phyloP scores from a whole-genome alignment of 2,888 invertebrate species.

The Idaea dimidiata region DNA sequence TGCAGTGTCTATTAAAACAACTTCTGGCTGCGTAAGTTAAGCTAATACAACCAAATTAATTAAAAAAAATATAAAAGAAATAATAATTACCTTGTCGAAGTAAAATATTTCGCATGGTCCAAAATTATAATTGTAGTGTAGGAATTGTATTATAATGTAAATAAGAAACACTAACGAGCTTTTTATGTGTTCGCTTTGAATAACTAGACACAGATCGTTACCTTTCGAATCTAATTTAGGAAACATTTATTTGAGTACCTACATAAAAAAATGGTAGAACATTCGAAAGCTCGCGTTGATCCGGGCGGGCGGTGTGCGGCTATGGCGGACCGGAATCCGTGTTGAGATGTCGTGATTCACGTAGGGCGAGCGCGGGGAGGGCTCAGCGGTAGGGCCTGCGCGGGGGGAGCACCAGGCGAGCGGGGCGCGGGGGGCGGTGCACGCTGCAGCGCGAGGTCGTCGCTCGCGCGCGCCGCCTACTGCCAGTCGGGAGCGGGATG shows the following conservation, averaged over 20 bases:
- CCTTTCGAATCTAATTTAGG: slow-evolving; percentile 5
- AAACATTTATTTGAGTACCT: slow-evolving; percentile 8
- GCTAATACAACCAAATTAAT: background rate
- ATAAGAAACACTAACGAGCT: slow-evolving; percentile 38
- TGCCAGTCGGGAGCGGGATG: slow-evolving; percentile 80
- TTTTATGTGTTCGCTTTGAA: slow-evolving; percentile 22
- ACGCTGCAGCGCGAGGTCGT: slow-evolving; percentile 79
- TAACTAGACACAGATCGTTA: slow-evolving; percentile 8
- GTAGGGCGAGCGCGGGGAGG: slow-evolving; percentile 38
- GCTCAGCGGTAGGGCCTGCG: slow-evolving; percentile 44
- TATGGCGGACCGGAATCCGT: slow-evolving; percentile 13
- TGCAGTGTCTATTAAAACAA: too few species aligned
- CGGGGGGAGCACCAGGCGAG: slow-evolving; percentile 42
- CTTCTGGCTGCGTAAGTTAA: too few species aligned
- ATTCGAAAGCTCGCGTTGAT: slow-evolving; percentile 12
- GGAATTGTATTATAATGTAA: slow-evolving; percentile 24
- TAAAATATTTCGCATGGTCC: slow-evolving; percentile 23
- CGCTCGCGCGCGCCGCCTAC: slow-evolving; percentile 67
- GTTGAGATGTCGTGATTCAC: slow-evolving; percentile 59
- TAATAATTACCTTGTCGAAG: slow-evolving; percentile 19
- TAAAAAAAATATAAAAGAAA: background rate
- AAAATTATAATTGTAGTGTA: slow-evolving; percentile 17
- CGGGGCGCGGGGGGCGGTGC: slow-evolving; percentile 63
- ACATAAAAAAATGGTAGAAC: slow-evolving; percentile 5
- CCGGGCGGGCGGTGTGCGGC: background rate